A percentile compares a stretch with the other conserved stretches of the same genome.
Conservation (phyloP, 2,888 invertebrate genomes). For the Campaea margaritaria region DNA sequence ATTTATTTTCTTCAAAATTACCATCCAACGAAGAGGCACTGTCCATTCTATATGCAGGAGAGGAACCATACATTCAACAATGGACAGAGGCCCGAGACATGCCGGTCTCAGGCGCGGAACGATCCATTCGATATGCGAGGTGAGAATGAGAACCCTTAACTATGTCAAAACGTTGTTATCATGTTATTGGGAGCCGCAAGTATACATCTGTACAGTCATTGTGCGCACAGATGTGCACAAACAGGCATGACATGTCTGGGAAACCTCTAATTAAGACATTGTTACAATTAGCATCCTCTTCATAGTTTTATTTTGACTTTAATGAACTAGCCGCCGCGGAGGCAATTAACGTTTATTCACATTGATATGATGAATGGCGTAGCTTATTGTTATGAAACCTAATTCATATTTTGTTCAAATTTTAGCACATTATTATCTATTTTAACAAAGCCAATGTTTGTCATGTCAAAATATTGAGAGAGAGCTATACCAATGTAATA, state of each 20-base stretch:
- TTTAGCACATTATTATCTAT: neutral
- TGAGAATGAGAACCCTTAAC: slow-evolving; percentile 61
- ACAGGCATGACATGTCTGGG: slow-evolving; percentile 5
- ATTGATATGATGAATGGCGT: slow-evolving; percentile 4
- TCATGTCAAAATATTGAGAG: neutral
- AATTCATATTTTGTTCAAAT: slow-evolving; percentile 8
- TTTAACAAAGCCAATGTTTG: slow-evolving; percentile 3
- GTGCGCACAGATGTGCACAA: neutral
- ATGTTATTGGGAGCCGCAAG: slow-evolving; percentile 10
- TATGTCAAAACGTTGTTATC: slow-evolving; percentile 14
- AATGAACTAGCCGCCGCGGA: slow-evolving; percentile 6
- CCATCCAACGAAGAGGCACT: slow-evolving; percentile 57
- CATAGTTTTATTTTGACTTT: slow-evolving; percentile 18
- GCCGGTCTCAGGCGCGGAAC: slow-evolving; percentile 60
- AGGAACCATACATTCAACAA: slow-evolving; percentile 66
- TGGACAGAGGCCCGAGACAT: slow-evolving; percentile 49
- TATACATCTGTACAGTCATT: slow-evolving; percentile 21
- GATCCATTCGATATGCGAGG: slow-evolving; percentile 73
- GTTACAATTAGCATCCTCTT: slow-evolving; percentile 19
- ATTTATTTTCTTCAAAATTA: slow-evolving; percentile 63
- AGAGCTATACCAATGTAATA: no score
- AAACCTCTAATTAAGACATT: slow-evolving; percentile 19
- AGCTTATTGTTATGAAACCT: neutral
- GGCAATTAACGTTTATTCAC: slow-evolving; percentile 2
- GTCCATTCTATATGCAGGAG: slow-evolving; percentile 41